Percentiles rank a stretch among this genome's conserved stretches.
phyloP scores from a whole-genome alignment of 1,140 invertebrate species.

The Solenopsis invicta region DNA sequence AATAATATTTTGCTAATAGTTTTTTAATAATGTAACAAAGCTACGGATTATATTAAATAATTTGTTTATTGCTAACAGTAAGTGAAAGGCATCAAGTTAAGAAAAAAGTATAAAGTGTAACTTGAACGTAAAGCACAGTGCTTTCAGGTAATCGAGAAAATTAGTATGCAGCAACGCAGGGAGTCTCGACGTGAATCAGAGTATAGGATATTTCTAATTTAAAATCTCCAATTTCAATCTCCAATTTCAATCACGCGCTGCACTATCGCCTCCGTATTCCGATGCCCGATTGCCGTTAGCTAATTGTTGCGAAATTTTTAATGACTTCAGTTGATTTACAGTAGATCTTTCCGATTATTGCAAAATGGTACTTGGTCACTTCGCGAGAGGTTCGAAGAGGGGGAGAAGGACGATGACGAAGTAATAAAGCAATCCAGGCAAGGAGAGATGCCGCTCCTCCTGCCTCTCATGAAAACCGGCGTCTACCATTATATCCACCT shows the following conservation, averaged over 20 bases:
- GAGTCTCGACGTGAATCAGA: constrained; percentile 8
- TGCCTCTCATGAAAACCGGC: constrained; percentile 44
- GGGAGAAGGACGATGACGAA: constrained; percentile 35
- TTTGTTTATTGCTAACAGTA: background rate
- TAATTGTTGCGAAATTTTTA: constrained; percentile 45
- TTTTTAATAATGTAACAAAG: background rate
- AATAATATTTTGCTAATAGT: constrained; percentile 3
- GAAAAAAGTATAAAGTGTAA: background rate
- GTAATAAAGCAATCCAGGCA: constrained; percentile 43
- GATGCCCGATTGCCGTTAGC: background rate
- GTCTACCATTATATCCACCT: constrained; percentile 48
- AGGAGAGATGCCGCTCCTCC: constrained; percentile 36
- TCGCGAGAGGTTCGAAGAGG: background rate
- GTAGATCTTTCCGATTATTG: constrained; percentile 21
- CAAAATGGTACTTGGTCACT: constrained; percentile 26
- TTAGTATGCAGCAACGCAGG: constrained; percentile 34
- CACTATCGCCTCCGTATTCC: constrained; percentile 2
- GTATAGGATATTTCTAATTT: constrained; percentile 44
- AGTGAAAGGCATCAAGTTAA: background rate
- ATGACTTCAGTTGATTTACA: constrained; percentile 15
- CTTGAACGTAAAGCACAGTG: background rate
- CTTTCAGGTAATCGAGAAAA: constrained; percentile 37
- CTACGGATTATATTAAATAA: background rate
- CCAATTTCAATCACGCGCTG: constrained; percentile 17
- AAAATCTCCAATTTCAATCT: constrained; percentile 31